These are phyloP conservation scores for Petrolisthes manimaculis DNA, from an alignment of 2,888 invertebrate species.

Conservation along the genomic window DNA sequence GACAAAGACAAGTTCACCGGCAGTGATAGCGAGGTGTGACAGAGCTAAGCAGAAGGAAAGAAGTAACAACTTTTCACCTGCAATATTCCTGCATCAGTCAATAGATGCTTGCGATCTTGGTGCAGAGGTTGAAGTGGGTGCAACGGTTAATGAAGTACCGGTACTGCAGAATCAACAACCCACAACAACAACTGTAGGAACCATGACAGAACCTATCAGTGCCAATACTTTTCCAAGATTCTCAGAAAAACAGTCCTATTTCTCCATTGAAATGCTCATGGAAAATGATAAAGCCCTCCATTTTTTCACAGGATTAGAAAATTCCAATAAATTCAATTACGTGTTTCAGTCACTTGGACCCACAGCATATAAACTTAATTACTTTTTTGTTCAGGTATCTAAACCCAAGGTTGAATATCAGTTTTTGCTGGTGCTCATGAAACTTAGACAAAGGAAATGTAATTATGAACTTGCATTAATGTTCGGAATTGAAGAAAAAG, in stretches of 20 bases:
- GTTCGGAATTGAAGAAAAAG: slow-evolving; percentile 7
- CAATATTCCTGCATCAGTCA: too few relatives aligned
- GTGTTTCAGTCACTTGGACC: neutral
- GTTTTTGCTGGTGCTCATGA: neutral
- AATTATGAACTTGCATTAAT: slow-evolving; percentile 7
- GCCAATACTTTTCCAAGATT: too few relatives aligned
- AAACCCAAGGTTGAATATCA: neutral
- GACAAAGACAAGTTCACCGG: neutral
- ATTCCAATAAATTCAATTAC: neutral
- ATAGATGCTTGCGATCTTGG: too few relatives aligned
- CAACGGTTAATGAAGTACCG: neutral
- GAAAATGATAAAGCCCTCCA: neutral
- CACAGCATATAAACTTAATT: neutral
- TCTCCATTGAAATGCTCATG: neutral
- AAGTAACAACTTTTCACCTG: too few relatives aligned
- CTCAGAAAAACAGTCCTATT: neutral
- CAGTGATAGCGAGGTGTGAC: neutral
- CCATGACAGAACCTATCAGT: too few relatives aligned
- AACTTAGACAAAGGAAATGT: neutral
- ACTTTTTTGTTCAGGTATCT: neutral
- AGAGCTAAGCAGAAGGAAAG: neutral
- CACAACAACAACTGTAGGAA: too few relatives aligned
- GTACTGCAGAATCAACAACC: neutral
- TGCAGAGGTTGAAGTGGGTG: neutral
- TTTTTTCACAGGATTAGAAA: neutral